These are phyloP conservation scores for Aplidium turbinatum DNA, from an alignment of 23 tunicate species.

Conservation along the genomic window DNA sequence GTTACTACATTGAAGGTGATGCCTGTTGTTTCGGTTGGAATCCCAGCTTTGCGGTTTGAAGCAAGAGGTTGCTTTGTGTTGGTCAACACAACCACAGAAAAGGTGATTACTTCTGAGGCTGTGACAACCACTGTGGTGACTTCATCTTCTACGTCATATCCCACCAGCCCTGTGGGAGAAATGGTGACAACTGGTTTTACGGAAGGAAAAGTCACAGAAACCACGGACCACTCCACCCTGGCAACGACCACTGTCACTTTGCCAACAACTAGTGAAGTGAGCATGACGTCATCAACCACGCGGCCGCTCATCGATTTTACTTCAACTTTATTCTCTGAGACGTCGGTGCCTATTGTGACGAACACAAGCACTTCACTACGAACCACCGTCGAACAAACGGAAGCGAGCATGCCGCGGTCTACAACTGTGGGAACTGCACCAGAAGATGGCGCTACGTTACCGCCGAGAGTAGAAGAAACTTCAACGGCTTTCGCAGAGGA, in stretches of 20 bases:
- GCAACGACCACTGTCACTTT: constrained; percentile 4
- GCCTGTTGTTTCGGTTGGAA: constrained; percentile 38
- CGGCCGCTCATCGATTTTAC: no score
- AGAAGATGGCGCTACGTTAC: no score
- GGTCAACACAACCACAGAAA: constrained; percentile 50
- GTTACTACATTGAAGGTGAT: constrained; percentile 39
- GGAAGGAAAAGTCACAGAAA: background rate
- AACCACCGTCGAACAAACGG: no score
- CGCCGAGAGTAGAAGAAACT: background rate
- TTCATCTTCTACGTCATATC: background rate
- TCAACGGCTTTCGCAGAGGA: background rate
- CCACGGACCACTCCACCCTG: background rate
- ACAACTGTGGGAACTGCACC: background rate
- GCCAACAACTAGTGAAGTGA: constrained; percentile 13
- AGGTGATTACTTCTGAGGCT: constrained; percentile 34
- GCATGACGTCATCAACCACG: constrained; percentile 8
- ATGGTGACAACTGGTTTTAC: background rate
- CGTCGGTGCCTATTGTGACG: background rate
- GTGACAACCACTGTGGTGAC: constrained; percentile 38
- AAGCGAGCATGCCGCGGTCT: no score
- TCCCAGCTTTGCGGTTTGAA: constrained; percentile 61
- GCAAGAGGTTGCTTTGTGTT: constrained; percentile 56
- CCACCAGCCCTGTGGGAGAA: background rate
- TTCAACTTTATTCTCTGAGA: no score
- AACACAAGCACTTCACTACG: no score